Base-by-base conservation (phyloP, 2,888 invertebrate species). In the Tenthredo livida region DNA sequence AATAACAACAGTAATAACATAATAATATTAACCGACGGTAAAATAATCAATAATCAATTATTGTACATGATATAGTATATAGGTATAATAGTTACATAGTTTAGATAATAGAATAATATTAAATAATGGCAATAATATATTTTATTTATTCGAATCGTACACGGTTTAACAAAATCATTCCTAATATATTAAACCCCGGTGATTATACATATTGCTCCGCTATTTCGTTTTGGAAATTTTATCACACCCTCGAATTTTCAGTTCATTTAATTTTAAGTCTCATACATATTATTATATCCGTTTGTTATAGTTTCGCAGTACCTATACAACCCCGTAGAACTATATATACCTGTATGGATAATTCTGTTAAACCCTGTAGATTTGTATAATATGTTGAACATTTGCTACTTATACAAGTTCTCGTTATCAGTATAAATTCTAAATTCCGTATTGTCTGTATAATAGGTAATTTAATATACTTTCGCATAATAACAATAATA, bases 361-460 rank as follows among this genome's bases (percentile, higher is more conserved):
- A 61, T 61, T 61, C 25, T 12, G 25, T 10, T 25, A 10, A 21
- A 25, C 25, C 61, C 21, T 25, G 25, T 61, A 61, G 9, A 61
- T 61, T 61, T 61, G 61, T 61, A 67, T 67, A 67, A 29, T 67
- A 47, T 50, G 61, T 33, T 58, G n/a, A 80, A 80, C 61, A 40
- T 40, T 58, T 17, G 40, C 61, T 80, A 80, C 80, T 58, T 67
- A 67, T 65, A 25, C 33, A 80, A 40, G 61, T 67, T 47, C 10
- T 83, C 25, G n/a, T 67, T 83, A 65, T 67, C 67, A 21, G 83
- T 83, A 83, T 67, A 83, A 83, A 83, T 65, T 83, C 83, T 83
- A 67, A 67, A 33, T 47, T 67, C 47, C 70, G 83, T 83, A 83
- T 83, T 83, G 83, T 83, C 83, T 67, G 83, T 29, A 47, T 83